phyloP scores from a whole-genome alignment of 1,140 invertebrate genomes.

The Diprion similis region DNA sequence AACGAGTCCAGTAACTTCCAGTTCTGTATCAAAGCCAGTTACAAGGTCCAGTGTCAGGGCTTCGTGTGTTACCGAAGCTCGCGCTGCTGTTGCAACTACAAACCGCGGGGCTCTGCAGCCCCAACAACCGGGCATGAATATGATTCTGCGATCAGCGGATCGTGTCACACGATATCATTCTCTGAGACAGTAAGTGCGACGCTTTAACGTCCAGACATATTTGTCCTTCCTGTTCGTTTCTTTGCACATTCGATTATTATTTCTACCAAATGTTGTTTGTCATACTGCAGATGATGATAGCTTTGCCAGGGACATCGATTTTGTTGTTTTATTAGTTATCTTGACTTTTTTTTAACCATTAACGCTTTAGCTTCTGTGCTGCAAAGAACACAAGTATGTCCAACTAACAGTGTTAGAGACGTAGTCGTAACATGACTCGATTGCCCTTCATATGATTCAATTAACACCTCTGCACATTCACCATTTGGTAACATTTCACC shows the following conservation, averaged over 20 bases:
- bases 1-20: conserved; percentile 33
- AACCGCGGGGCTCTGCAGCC: conserved; percentile 44
- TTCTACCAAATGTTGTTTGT: neutral
- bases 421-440: too few relatives aligned
- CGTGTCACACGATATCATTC: conserved; percentile 55
- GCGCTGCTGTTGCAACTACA: conserved; percentile 44
- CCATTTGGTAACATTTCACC: too few relatives aligned
- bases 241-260: neutral
- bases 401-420: too few relatives aligned
- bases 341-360: too few relatives aligned
- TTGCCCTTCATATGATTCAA: too few relatives aligned
- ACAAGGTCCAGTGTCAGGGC: conserved; percentile 49
- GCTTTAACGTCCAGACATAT: conserved; percentile 11
- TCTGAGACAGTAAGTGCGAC: conserved; percentile 57
- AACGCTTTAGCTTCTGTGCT: too few relatives aligned
- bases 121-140: conserved; percentile 48
- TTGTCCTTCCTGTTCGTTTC: neutral
- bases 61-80: conserved; percentile 40
- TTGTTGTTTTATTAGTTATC: neutral
- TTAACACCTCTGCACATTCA: too few relatives aligned
- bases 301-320: neutral
- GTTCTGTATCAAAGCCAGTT: conserved; percentile 46
- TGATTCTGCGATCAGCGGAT: conserved; percentile 57
- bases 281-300: too few relatives aligned
- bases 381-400: too few relatives aligned